Percentiles rank a stretch among this genome's conserved stretches.
Evolutionary conservation across 1,140 invertebrate genomes (phyloP).

Genomic region (Hestina assimilis): DNA sequence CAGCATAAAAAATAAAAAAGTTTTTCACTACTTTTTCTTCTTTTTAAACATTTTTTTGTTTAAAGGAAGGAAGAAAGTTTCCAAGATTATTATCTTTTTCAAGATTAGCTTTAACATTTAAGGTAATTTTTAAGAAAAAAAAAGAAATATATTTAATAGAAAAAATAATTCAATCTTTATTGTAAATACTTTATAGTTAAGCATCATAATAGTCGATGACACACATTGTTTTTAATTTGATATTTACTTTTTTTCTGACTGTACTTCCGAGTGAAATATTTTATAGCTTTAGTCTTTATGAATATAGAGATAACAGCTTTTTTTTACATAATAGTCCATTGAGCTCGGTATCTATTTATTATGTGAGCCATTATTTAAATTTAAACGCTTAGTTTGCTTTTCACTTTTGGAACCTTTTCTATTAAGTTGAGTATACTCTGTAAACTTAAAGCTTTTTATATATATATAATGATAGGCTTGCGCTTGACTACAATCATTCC

Average conservation of each 20-base stretch:
- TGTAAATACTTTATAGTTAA: background rate
- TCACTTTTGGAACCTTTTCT: background rate
- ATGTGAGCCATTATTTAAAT: conserved; percentile 6
- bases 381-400: conserved; percentile 7
- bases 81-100: no score
- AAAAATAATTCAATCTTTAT: background rate
- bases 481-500: no score
- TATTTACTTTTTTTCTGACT: background rate
- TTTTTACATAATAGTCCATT: background rate
- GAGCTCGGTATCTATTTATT: background rate
- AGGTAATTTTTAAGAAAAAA: no score
- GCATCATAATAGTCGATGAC: background rate
- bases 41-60: no score
- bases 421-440: background rate
- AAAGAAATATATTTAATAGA: background rate
- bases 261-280: background rate
- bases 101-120: no score
- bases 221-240: background rate
- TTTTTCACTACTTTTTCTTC: no score
- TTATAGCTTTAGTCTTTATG: background rate
- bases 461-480: background rate
- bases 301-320: background rate
- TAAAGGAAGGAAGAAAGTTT: no score
- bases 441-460: background rate
- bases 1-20: background rate